Evolutionary conservation across 2,113 vertebrate species (phyloP), one percentile per base, ranked within the genome.

Genomic region (Macaca nemestrina): DNA sequence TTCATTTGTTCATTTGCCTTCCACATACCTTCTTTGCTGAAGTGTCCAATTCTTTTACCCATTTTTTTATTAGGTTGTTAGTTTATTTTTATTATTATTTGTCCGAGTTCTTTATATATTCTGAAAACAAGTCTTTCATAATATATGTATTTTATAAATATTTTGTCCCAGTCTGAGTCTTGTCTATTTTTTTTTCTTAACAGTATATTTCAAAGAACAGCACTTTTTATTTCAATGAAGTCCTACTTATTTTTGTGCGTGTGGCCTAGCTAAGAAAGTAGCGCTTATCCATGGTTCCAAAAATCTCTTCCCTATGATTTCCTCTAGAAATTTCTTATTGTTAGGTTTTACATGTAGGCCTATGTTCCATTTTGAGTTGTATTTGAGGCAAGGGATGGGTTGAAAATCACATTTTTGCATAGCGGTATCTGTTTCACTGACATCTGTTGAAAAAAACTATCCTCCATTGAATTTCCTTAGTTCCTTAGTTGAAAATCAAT

Each of bases 151-250:
- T 90, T 85, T 82, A 22, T 45, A 90, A 86, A 50, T 94, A 78
- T 78, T 87, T 72, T 25, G 10, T 35, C 32, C 20, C 5, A 55
- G 57, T 85, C 61, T 88, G 13, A 70, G 18, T 23, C 6, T 89
- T 94, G 17, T 40, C 18, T 81, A 23, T 68, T 92, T 81, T 92
- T 20, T 76, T 83, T 83, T 88, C 57, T 81, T 89, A 94, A 76
- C 18, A 75, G 17, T 75, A n/a, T 23, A 45, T 82, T 81, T 92
- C 27, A 57, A 78, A 73, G 83, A n/a, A 32, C 27, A 92, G 20
- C 45, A 55, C 35, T 88, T 95, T 64, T 59, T 40, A 59, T 84
- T 93, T 96, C 59, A n/a, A 89, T 61, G 17, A 95, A 88, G 50
- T 45, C 43, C 14, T 76, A 3, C 30, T 85, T 86, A 45, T 30